A percentile compares a stretch with the other conserved stretches of the same genome.
Conservation (phyloP, 2,888 invertebrate genomes). For the Panzeria rudis region DNA sequence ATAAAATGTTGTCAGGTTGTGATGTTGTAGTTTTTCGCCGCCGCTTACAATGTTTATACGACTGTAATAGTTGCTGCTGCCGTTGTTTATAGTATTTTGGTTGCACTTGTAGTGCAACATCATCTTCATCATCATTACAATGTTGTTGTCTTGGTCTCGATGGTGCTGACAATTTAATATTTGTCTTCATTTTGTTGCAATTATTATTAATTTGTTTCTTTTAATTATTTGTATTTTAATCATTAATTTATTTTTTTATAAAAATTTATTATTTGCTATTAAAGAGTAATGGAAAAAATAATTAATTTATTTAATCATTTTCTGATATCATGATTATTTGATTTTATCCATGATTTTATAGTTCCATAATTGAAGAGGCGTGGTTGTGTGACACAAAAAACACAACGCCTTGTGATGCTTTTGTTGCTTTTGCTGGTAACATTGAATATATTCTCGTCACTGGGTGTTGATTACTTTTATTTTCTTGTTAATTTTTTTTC, state of each 20-base stretch:
- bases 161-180: slow-evolving; percentile 29
- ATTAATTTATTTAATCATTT: slow-evolving; percentile 79
- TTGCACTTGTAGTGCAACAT: slow-evolving; percentile 51
- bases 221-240: slow-evolving; percentile 19
- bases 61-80: slow-evolving; percentile 74
- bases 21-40: slow-evolving; percentile 58
- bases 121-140: slow-evolving; percentile 43
- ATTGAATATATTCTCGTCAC: slow-evolving; percentile 66
- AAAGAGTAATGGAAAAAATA: slow-evolving; percentile 78
- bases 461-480: slow-evolving; percentile 76
- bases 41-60: slow-evolving; percentile 66
- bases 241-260: slow-evolving; percentile 68
- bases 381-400: slow-evolving; percentile 55
- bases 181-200: slow-evolving; percentile 52
- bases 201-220: slow-evolving; percentile 29
- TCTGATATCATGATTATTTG: slow-evolving; percentile 53
- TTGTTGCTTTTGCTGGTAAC: slow-evolving; percentile 49
- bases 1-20: slow-evolving; percentile 4
- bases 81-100: slow-evolving; percentile 69
- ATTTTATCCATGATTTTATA: slow-evolving; percentile 45
- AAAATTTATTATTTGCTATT: slow-evolving; percentile 68
- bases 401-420: slow-evolving; percentile 47
- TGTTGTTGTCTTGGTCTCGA: slow-evolving; percentile 8
- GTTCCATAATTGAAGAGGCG: slow-evolving; percentile 63
- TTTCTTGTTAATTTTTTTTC: slow-evolving; percentile 65